Base-by-base conservation (phyloP, 2,113 vertebrate genomes). In the Forbesichthys papilliferus region DNA sequence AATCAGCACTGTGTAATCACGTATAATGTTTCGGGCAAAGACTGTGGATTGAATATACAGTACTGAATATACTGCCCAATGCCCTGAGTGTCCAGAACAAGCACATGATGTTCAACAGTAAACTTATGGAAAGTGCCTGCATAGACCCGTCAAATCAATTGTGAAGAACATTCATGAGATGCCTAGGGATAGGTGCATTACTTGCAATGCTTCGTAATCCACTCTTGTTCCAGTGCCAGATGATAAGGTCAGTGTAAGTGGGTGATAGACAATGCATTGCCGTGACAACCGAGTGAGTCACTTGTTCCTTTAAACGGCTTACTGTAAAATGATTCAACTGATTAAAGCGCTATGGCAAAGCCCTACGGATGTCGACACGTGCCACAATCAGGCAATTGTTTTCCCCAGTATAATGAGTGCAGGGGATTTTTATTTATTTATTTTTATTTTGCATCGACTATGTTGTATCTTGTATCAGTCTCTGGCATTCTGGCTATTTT, bases 1-100 rank as follows among this genome's bases (percentile, higher is more conserved):
- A 67, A 79, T 58, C 66, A 64, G 57, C 18, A 51, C 71, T 61
- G 73, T 13, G n/a, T 33, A 9, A 66, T 75, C 63, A 62, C 27
- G 5, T 3, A 1, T 18, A 14, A 48, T 46, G 11, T 33, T 20
- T 8, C 54, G 71, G 68, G 42, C 61, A 14, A 6, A 11, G 13
- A 13, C 7, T 59, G 64, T 67, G 13, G 14, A 27, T 36, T 48
- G 53, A 5, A 2, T 27, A 20, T 57, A 68, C 46, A 48, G 18
- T 57, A 68, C 46, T 16, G 16, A 16, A 16, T 16, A 16, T 16
- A 16, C n/a, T 48, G 16, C 47, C 27, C 18, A 0, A 8, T 46
- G 34, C 16, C 51, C 36, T 73, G 68, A 68, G 48, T 53, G 48
- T 67, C 3, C 0, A 0, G 20, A 18, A 49, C 53, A 71, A 64